Evolutionary conservation across 2,888 invertebrate genomes (phyloP).

Genomic region (Ectropis crepuscularia): DNA sequence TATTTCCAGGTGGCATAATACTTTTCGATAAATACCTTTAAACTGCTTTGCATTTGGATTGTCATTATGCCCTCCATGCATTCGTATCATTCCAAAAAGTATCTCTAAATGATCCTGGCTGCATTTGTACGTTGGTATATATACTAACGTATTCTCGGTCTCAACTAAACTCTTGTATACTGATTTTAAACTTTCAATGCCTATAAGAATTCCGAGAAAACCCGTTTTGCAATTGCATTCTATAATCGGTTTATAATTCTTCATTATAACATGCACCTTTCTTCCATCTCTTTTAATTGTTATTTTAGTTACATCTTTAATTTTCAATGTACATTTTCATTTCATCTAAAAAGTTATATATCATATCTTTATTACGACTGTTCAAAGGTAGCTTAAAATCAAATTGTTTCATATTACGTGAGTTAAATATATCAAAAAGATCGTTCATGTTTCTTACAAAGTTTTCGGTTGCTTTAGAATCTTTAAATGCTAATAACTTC

Average conservation of each 20-base stretch:
- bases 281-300: background rate
- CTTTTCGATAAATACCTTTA: slow-evolving; percentile 3
- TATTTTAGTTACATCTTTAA: background rate
- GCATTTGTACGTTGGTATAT: background rate
- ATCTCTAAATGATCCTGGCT: slow-evolving; percentile 5
- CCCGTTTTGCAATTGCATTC: background rate
- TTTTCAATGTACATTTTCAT: background rate
- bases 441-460: background rate
- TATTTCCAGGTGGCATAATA: slow-evolving; percentile 1
- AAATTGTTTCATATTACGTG: background rate
- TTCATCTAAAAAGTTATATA: background rate
- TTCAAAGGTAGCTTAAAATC: background rate
- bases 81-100: no score
- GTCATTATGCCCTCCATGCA: no score
- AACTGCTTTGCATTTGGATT: slow-evolving; percentile 2
- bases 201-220: background rate
- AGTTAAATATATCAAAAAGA: slow-evolving; percentile 1
- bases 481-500: background rate
- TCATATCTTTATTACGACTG: background rate
- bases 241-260: background rate
- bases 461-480: background rate
- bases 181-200: background rate
- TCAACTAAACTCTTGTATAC: background rate
- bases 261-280: background rate
- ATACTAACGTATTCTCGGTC: background rate